Evolutionary conservation across 2,797 vertebrate genomes (phyloP), one percentile per base, ranked within the genome.

Genomic region (Chrysocyon brachyurus): DNA sequence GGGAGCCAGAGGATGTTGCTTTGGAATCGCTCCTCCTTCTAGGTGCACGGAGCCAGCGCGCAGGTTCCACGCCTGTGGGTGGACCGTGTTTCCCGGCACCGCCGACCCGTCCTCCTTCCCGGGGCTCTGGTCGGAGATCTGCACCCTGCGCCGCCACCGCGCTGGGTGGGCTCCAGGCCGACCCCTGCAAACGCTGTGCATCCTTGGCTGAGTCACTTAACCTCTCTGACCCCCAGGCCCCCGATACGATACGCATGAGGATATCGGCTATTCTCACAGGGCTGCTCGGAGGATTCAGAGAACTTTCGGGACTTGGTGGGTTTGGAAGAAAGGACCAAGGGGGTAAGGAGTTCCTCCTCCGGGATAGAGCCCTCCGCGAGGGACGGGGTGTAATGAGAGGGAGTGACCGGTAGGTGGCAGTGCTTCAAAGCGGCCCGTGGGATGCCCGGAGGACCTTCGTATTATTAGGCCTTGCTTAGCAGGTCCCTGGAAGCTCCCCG

Each of bases 331-430:
- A 68, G 7, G 7, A 81, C 59, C 21, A 12, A 16, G 46, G 49
- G 0, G 70, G 63, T 78, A 15, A 90, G 16, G 40, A 84, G 40
- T 64, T 63, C 4, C 33, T 57, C 2, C 33, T 75, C 11, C 8
- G 24, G 33, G 49, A 9, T 7, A 63, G 22, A 90, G 46, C 59
- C 64, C 64, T 15, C 52, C 2, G 14, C 12, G 77, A 89, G 59
- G 0, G 46, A 46, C 19, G 8, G 33, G 22, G 5, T 97, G 97
- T 91, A 89, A 75, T 98, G 90, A 95, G 73, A 90, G 33, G 56
- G n/a, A 94, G 49, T 78, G 40, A 78, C 96, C 98, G 97, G 96
- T 97, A 98, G 98, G 97, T 98, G 98, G 98, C 98, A 97, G 96
- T 94, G 96, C 88, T 75, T 96, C 96, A 95, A 98, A 98, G 90